phyloP scores from a whole-genome alignment of 1,140 invertebrate genomes.

The Drosophila obscura region DNA sequence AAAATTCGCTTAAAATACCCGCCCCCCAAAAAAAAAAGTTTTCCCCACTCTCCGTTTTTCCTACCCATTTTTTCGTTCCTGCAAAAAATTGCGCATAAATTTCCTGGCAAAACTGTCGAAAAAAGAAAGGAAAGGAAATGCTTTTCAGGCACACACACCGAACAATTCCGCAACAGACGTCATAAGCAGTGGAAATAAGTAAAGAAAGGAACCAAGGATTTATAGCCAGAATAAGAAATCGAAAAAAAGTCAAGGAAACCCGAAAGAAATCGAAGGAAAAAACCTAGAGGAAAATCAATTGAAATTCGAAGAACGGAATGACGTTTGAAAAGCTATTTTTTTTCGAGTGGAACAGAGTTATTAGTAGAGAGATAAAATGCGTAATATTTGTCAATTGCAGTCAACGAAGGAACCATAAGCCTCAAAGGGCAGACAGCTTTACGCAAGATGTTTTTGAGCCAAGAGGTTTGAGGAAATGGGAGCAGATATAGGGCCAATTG shows the following conservation, averaged over 20 bases:
- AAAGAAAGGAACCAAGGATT: conserved; percentile 6
- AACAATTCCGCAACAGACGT: conserved; percentile 32
- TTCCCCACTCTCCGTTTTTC: background rate
- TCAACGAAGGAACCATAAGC: background rate
- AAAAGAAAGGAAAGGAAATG: conserved; percentile 3
- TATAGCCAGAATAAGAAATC: conserved; percentile 17
- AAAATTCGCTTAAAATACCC: too few species aligned
- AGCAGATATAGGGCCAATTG: too few species aligned
- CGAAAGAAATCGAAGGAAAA: background rate
- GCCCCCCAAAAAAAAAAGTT: background rate
- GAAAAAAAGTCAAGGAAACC: too few species aligned
- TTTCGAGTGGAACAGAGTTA: background rate
- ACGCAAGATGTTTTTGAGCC: too few species aligned
- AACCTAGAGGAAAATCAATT: conserved; percentile 3
- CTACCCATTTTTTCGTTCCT: conserved; percentile 6
- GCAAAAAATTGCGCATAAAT: conserved; percentile 39
- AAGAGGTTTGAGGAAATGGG: too few species aligned
- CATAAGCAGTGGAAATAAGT: conserved; percentile 31
- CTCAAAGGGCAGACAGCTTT: too few species aligned
- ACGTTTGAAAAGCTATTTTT: background rate
- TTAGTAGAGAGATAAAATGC: conserved; percentile 1
- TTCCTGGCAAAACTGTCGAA: conserved; percentile 28
- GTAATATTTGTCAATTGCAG: conserved; percentile 17
- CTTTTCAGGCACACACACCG: conserved; percentile 2
- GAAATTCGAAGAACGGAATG: background rate